These are phyloP conservation scores for Drosophila arawakana DNA, from an alignment of 1,140 invertebrate species.

Conservation along the genomic window DNA sequence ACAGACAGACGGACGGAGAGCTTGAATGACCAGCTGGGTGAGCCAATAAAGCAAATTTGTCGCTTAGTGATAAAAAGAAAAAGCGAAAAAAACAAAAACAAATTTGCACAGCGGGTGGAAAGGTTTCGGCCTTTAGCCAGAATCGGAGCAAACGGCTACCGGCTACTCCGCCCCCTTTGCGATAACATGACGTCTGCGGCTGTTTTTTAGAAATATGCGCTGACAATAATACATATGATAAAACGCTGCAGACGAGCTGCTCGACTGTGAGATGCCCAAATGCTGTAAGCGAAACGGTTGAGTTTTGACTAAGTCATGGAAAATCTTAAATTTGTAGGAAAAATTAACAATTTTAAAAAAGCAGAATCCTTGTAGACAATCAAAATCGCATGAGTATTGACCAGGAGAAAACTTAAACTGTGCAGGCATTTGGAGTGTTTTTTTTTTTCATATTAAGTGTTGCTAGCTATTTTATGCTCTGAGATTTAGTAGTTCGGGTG, in stretches of 20 bases:
- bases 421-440: too few species aligned
- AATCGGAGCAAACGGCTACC: slow-evolving; percentile 11
- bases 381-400: too few species aligned
- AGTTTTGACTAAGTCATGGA: too few species aligned
- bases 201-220: slow-evolving; percentile 33
- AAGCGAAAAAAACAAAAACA: slow-evolving; percentile 10
- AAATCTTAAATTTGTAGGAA: too few species aligned
- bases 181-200: slow-evolving; percentile 66
- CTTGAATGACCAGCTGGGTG: slow-evolving; percentile 47
- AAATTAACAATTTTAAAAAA: too few species aligned
- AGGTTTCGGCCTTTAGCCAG: slow-evolving; percentile 46
- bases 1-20: slow-evolving; percentile 9
- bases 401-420: too few species aligned
- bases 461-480: too few species aligned
- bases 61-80: slow-evolving; percentile 47
- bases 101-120: slow-evolving; percentile 33
- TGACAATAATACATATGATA: background rate
- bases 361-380: too few species aligned
- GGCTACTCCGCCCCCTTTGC: slow-evolving; percentile 28
- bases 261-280: too few species aligned
- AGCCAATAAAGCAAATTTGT: slow-evolving; percentile 65
- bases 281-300: too few species aligned
- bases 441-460: too few species aligned
- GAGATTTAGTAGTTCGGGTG: too few species aligned
- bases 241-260: background rate